Evolutionary conservation across 2,888 invertebrate species (phyloP), one percentile per base, ranked within the genome.

Genomic region (Acanthococcus lagerstroemiae): DNA sequence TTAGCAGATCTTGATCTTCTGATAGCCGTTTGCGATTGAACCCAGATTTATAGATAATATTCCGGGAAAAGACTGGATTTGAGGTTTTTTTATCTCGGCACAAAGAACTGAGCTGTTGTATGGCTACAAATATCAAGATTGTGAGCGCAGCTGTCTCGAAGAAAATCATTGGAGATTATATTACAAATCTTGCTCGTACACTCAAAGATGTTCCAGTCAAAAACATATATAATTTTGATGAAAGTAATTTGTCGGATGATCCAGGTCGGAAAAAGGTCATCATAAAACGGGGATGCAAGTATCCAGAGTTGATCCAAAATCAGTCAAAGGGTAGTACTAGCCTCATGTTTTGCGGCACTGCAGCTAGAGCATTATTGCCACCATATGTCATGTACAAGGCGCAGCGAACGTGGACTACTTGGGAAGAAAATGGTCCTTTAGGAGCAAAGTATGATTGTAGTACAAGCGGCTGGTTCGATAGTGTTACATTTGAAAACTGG

Each of bases 351-450:
- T 71, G 71, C 68, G 74, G 71, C 5, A 70, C 73, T 61, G 75
- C 75, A 30, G 63, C 69, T 67, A 75, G 76, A 15, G 67, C 66
- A 25, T 54, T 74, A 6, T 68, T 76, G 50, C 75, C 74, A 17
- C 73, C 72, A 25, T 76, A 75, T 69, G 72, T 76, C 7, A 73
- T 76, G 44, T 76, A 75, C 67, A 74, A 73, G 67, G 63, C 72
- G 1, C 67, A 67, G 66, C 46, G 72, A 30, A 46, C 75, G 63
- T 72, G 68, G 69, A 65, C 71, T 22, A 69, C 72, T 3, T 75
- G 74, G 75, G 68, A 58, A 5, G 68, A 71, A 65, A n/a, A n/a
- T n/a, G n/a, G n/a, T n/a, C n/a, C n/a, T n/a, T n/a, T n/a, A n/a
- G n/a, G n/a, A n/a, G n/a, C 30, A 17, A 5, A 15, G 24, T 63